phyloP scores from a whole-genome alignment of 2,113 vertebrate genomes.

The Rhineura floridana region DNA sequence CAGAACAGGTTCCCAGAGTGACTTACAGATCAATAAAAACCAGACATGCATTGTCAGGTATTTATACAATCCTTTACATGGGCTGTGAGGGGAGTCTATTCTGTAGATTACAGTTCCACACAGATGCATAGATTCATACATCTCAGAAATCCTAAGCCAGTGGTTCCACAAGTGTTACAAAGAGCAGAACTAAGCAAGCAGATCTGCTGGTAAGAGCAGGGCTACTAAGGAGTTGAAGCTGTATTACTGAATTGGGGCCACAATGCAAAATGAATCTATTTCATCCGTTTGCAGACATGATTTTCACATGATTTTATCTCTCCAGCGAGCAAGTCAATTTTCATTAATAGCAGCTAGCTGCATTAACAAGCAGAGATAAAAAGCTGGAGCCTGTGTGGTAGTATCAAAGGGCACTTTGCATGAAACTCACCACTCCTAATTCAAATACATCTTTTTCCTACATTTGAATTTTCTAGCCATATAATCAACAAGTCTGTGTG shows the following conservation, averaged over 20 bases:
- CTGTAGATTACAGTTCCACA: background rate
- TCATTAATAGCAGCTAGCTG: slow-evolving; percentile 25
- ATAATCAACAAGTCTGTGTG: background rate
- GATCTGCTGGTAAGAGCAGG: background rate
- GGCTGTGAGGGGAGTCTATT: background rate
- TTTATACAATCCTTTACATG: too few species aligned
- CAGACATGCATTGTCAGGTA: background rate
- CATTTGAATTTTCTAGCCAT: slow-evolving; percentile 1
- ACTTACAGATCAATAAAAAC: background rate
- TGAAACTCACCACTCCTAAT: slow-evolving; percentile 18
- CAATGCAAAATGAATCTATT: slow-evolving; percentile 1
- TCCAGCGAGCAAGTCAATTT: background rate
- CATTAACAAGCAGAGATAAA: slow-evolving; percentile 20
- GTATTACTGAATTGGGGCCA: background rate
- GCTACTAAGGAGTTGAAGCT: background rate
- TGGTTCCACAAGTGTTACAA: background rate
- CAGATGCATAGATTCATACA: background rate
- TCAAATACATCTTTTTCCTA: slow-evolving; percentile 2
- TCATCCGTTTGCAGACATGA: background rate
- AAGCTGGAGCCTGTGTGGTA: background rate
- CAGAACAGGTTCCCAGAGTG: background rate
- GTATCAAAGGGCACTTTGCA: slow-evolving; percentile 13
- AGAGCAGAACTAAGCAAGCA: background rate
- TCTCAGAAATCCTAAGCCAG: background rate
- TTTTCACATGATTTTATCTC: slow-evolving; percentile 24